phyloP scores from a whole-genome alignment of 2,113 vertebrate species.

The Porphyrio hochstetteri region DNA sequence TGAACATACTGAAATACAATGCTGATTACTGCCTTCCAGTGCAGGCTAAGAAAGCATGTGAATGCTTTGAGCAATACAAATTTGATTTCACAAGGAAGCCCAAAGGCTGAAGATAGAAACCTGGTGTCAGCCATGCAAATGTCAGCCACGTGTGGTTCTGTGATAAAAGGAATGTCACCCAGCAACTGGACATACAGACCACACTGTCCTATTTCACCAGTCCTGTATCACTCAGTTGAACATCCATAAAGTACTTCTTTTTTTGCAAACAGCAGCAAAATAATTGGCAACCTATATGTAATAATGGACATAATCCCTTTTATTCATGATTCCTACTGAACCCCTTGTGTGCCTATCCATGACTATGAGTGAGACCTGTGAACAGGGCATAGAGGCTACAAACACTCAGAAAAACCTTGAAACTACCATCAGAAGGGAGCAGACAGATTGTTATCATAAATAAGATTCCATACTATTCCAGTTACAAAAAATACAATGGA shows the following conservation, averaged over 20 bases:
- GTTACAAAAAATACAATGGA: background rate
- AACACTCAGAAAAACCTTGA: background rate
- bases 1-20: background rate
- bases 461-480: background rate
- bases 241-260: background rate
- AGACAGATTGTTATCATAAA: background rate
- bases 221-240: background rate
- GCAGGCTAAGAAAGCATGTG: background rate
- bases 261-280: background rate
- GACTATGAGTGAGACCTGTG: background rate
- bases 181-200: background rate
- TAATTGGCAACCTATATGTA: background rate
- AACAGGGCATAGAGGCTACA: background rate
- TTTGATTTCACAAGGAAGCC: background rate
- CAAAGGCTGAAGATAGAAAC: background rate
- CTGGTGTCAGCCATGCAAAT: background rate
- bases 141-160: background rate
- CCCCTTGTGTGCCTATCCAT: background rate
- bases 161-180: background rate
- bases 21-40: background rate
- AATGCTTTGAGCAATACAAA: background rate
- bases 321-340: background rate
- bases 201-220: background rate
- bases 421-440: background rate
- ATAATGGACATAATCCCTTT: background rate